A percentile compares a stretch with the other conserved stretches of the same genome.
Conservation (phyloP, 2,888 invertebrate species). For the Pterostichus niger region DNA sequence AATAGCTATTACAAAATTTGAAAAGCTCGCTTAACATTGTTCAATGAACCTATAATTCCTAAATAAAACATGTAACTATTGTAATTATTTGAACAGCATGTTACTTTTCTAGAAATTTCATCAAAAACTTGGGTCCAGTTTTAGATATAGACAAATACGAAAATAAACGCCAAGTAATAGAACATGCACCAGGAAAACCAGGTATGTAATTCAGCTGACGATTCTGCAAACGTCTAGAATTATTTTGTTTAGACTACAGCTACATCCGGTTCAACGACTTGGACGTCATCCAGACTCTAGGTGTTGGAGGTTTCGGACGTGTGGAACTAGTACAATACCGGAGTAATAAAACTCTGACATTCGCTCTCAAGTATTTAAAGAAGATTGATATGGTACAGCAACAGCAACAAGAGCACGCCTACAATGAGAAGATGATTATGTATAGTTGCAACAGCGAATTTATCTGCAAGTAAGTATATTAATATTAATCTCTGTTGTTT, state of each 20-base stretch:
- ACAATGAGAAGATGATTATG: conserved; percentile 92
- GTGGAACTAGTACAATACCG: conserved; percentile 87
- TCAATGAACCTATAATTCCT: too few species aligned
- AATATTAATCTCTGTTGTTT: background rate
- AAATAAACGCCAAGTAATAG: conserved; percentile 70
- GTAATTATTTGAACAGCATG: background rate
- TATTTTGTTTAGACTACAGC: conserved; percentile 79
- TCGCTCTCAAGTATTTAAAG: conserved; percentile 93
- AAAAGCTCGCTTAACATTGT: too few species aligned
- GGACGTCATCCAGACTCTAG: conserved; percentile 90
- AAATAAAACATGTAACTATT: too few species aligned
- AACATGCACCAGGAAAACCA: background rate
- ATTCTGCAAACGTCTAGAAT: conserved; percentile 68
- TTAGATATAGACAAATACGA: conserved; percentile 81
- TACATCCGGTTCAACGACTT: conserved; percentile 88
- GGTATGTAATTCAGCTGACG: conserved; percentile 9
- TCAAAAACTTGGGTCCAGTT: conserved; percentile 90
- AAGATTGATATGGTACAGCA: conserved; percentile 94
- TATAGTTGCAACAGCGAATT: conserved; percentile 89
- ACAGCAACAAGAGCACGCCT: conserved; percentile 93
- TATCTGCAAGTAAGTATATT: conserved; percentile 83
- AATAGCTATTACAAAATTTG: too few species aligned
- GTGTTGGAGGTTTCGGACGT: conserved; percentile 95
- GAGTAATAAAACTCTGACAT: conserved; percentile 80
- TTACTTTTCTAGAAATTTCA: conserved; percentile 82